Evolutionary conservation across 2,888 invertebrate genomes (phyloP).

Genomic region (Stictocephala bisonia): DNA sequence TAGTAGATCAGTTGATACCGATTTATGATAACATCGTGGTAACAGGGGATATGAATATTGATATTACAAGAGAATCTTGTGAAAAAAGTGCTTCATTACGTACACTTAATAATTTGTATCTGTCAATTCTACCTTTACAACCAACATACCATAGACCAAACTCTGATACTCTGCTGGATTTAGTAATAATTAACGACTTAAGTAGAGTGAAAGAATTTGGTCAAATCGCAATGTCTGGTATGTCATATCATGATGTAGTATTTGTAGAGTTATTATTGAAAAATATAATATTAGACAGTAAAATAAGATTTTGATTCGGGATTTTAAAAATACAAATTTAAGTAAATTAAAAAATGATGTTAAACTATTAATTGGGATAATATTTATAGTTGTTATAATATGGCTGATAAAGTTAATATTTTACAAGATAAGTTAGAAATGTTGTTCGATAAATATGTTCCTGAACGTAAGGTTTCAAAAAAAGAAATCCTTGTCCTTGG

Average conservation of each 20-base stretch:
- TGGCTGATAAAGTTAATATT: background rate
- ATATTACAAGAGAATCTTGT: no score
- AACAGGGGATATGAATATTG: no score
- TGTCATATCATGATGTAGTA: conserved; percentile 1
- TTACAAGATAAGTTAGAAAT: background rate
- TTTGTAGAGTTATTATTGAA: background rate
- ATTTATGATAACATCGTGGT: no score
- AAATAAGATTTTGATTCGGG: background rate
- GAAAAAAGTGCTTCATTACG: no score
- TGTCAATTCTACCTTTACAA: background rate
- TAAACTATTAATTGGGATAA: background rate
- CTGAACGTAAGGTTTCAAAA: background rate
- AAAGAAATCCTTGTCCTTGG: conserved; percentile 11
- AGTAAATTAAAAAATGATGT: background rate
- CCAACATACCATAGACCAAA: background rate
- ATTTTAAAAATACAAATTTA: background rate
- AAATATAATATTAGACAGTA: background rate
- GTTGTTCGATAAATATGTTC: background rate
- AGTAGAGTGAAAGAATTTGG: background rate
- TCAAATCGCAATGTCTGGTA: background rate
- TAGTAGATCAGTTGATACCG: no score
- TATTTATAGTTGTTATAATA: background rate
- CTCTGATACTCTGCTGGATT: background rate
- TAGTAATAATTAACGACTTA: background rate
- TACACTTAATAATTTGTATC: no score